Percentiles rank a stretch among this genome's conserved stretches.
These are phyloP conservation scores for Tinamus major DNA, from an alignment of 2,797 vertebrate species.

Conservation along the genomic window DNA sequence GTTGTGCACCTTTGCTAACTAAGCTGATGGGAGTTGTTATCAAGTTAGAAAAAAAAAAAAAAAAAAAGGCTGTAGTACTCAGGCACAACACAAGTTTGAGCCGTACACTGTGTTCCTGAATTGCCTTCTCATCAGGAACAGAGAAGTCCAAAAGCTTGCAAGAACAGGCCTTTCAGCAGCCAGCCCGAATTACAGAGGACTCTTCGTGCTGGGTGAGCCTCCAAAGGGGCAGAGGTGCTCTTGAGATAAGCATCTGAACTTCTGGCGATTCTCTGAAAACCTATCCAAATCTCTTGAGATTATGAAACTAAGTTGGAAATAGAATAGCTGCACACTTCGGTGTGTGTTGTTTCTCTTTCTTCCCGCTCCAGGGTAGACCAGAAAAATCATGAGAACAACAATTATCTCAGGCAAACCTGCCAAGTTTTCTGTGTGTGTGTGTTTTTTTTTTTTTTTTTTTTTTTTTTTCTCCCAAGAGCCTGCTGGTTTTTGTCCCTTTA, in stretches of 20 bases:
- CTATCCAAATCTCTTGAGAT: background rate
- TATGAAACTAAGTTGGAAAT: background rate
- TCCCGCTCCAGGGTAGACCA: background rate
- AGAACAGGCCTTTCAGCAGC: background rate
- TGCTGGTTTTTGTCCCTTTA: background rate
- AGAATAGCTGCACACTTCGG: background rate
- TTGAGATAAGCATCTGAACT: background rate
- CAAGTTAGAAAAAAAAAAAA: background rate
- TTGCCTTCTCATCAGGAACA: background rate
- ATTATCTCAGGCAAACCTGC: background rate
- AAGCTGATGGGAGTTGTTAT: background rate
- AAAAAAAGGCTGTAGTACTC: background rate
- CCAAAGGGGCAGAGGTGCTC: background rate
- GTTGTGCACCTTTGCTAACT: background rate
- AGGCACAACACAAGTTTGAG: background rate
- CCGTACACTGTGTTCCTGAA: background rate
- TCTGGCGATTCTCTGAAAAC: background rate
- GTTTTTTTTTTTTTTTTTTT: no score
- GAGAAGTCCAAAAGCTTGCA: background rate
- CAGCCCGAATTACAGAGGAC: background rate
- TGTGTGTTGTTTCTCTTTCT: background rate
- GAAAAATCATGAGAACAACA: background rate
- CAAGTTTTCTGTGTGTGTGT: background rate
- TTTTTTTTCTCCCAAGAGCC: background rate
- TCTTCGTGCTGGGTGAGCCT: background rate